Percentiles rank a stretch among this genome's conserved stretches.
Conservation (phyloP, 2,888 invertebrate genomes). For the Drosophila sordidula region DNA sequence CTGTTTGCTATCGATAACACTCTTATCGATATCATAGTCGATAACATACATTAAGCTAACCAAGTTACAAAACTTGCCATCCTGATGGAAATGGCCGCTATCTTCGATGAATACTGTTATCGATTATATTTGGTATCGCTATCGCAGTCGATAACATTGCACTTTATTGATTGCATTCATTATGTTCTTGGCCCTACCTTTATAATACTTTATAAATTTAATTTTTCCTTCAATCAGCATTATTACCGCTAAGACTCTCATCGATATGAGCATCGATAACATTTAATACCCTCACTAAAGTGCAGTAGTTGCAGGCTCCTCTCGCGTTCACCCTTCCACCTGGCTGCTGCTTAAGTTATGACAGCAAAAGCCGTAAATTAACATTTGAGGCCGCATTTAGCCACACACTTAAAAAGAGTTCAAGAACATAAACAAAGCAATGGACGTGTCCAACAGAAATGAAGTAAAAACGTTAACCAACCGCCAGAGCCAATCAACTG, state of each 20-base stretch:
- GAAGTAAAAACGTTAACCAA: conserved; percentile 16
- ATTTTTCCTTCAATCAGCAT: neutral
- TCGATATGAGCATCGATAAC: conserved; percentile 6
- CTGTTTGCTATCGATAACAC: too few relatives aligned
- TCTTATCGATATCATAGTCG: too few relatives aligned
- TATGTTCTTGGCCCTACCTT: too few relatives aligned
- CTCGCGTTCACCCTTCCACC: conserved; percentile 6
- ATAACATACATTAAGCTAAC: too few relatives aligned
- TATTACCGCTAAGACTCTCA: neutral
- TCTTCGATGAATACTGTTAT: too few relatives aligned
- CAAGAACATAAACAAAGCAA: conserved; percentile 75
- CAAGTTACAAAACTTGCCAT: too few relatives aligned
- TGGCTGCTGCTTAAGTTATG: conserved; percentile 58
- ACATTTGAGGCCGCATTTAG: conserved; percentile 65
- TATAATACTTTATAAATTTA: too few relatives aligned
- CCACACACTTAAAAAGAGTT: conserved; percentile 69
- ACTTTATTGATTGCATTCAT: neutral
- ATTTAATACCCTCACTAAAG: neutral
- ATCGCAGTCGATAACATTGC: neutral
- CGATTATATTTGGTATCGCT: neutral
- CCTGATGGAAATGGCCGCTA: too few relatives aligned
- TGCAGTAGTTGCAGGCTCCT: neutral
- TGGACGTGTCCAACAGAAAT: conserved; percentile 50
- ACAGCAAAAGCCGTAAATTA: conserved; percentile 69
- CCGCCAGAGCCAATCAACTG: conserved; percentile 67